Evolutionary conservation across 2,797 vertebrate genomes (phyloP).

Genomic region (Gallinago nigripennis): DNA sequence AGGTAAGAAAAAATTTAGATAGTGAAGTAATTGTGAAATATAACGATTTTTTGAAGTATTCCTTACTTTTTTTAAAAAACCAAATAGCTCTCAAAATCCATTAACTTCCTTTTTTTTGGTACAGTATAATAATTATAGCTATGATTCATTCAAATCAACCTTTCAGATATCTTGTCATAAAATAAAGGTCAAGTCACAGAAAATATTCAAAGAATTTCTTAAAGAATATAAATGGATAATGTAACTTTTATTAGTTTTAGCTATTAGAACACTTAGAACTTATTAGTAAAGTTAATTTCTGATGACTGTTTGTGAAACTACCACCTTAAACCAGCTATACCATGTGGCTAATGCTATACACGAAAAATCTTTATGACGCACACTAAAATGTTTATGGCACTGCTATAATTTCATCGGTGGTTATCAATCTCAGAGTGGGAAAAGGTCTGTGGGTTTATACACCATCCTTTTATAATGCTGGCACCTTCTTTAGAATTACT

Average conservation of each 20-base stretch:
- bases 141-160: slow-evolving; percentile 76
- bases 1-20: slow-evolving; percentile 26
- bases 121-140: slow-evolving; percentile 66
- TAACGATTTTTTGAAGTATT: slow-evolving; percentile 28
- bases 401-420: slow-evolving; percentile 29
- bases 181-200: slow-evolving; percentile 74
- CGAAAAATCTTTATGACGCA: slow-evolving; percentile 39
- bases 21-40: background rate
- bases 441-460: slow-evolving; percentile 47
- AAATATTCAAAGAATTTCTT: slow-evolving; percentile 57
- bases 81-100: slow-evolving; percentile 56
- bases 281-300: slow-evolving; percentile 66
- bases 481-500: slow-evolving; percentile 17
- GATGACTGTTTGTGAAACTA: slow-evolving; percentile 44
- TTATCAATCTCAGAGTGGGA: slow-evolving; percentile 56
- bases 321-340: slow-evolving; percentile 30
- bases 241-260: slow-evolving; percentile 57
- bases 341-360: background rate
- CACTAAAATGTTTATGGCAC: slow-evolving; percentile 55
- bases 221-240: slow-evolving; percentile 58
- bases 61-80: background rate
- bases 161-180: slow-evolving; percentile 72
- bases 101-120: slow-evolving; percentile 37
- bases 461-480: slow-evolving; percentile 35
- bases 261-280: slow-evolving; percentile 53